A percentile compares a stretch with the other conserved stretches of the same genome.
phyloP scores from a whole-genome alignment of 2,797 vertebrate species.

The Pseudomugil gertrudae region DNA sequence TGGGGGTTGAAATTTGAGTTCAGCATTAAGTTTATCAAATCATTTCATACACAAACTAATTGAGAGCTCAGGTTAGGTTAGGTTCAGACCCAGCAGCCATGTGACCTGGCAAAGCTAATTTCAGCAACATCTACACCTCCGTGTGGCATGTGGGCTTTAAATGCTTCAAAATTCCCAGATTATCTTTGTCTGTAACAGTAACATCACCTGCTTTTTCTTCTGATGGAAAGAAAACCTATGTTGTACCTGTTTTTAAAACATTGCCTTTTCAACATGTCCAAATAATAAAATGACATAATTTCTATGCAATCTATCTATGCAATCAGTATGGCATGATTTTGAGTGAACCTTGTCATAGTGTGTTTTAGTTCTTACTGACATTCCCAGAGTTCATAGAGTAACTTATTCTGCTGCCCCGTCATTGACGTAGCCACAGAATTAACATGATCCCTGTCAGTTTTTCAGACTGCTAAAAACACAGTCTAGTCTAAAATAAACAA shows the following conservation, averaged over 20 bases:
- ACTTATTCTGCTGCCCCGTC: neutral
- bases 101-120: conserved; percentile 26
- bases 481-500: neutral
- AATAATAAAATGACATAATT: too few relatives aligned
- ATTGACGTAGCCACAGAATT: conserved; percentile 29
- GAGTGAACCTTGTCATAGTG: conserved; percentile 17
- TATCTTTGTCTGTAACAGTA: neutral
- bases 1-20: conserved; percentile 14
- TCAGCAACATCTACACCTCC: neutral
- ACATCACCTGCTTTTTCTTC: neutral
- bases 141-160: conserved; percentile 11
- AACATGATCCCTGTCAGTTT: conserved; percentile 25
- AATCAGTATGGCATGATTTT: conserved; percentile 6
- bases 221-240: too few relatives aligned
- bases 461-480: conserved; percentile 2
- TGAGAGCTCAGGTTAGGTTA: conserved; percentile 24
- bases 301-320: neutral
- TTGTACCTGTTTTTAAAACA: too few relatives aligned
- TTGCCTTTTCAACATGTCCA: too few relatives aligned
- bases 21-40: conserved; percentile 11
- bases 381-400: conserved; percentile 25
- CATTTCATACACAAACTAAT: conserved; percentile 1
- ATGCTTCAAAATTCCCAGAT: conserved; percentile 1
- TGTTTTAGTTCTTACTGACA: conserved; percentile 8
- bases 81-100: conserved; percentile 18